Evolutionary conservation across 1,140 invertebrate genomes (phyloP), one percentile per base, ranked within the genome.

Genomic region (Riptortus pedestris): DNA sequence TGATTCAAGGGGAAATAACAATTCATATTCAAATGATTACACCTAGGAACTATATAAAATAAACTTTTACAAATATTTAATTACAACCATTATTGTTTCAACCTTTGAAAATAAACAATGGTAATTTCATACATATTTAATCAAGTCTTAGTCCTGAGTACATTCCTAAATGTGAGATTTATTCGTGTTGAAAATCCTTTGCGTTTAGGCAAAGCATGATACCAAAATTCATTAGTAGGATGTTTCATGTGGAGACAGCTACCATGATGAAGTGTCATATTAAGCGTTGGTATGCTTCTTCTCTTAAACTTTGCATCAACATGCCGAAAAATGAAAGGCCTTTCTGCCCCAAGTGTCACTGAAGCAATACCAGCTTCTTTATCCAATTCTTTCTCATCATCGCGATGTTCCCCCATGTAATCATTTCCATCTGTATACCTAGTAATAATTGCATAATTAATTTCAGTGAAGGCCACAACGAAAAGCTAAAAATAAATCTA

Each of bases 171-270:
- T 18, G 85, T 87, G 71, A 88, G 77, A 75, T 87, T 88, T 33
- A 87, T 79, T 71, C 85, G 73, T 33, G 81, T 73, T 38, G 77
- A 78, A 3, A 78, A 72, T 65, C 71, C 78, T 71, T 83, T 85
- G 28, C 82, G 73, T 7, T 72, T 72, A 0, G 85, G 85, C 64
- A 88, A 71, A 28, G 82, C 81, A 73, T 88, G 85, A 72, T 85
- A 86, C 85, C 86, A 87, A 67, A 77, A 75, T 55, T 78, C 73
- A 71, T 87, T 88, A 7, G 85, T 87, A 1, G 85, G 85, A n/a
- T 78, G 76, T 69, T 86, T 85, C 85, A 87, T 88, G 45, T 86
- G 66, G 33, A 88, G 70, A 18, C 87, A 68, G 71, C 82, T 84
- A 1, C 85, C 85, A 74, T 85, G 78, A 66, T 82, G 77, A 57